Percentiles rank a stretch among this genome's conserved stretches.
phyloP scores from a whole-genome alignment of 2,888 invertebrate genomes.

The Conops quadrifasciatus region DNA sequence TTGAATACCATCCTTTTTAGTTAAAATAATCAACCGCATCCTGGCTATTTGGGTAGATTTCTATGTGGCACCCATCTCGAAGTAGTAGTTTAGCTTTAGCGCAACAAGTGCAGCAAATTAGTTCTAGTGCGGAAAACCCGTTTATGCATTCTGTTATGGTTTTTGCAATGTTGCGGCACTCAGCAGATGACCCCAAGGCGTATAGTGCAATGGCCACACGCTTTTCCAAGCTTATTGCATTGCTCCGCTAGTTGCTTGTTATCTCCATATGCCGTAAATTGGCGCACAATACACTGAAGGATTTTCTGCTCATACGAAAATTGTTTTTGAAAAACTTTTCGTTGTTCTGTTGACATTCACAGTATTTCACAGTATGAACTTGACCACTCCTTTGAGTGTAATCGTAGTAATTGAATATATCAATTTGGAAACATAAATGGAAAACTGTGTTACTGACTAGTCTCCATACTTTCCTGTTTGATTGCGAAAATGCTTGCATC shows the following conservation, averaged over 20 bases:
- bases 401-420: background rate
- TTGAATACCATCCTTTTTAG: too few relatives aligned
- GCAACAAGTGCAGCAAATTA: background rate
- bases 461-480: conserved; percentile 2
- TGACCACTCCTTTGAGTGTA: conserved; percentile 1
- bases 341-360: conserved; percentile 2
- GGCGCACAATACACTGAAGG: background rate
- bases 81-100: conserved; percentile 1
- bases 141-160: background rate
- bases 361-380: background rate
- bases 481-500: background rate
- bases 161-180: conserved; percentile 8
- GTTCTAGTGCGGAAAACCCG: background rate
- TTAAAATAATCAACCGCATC: background rate
- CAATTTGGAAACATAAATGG: background rate
- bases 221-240: conserved; percentile 3
- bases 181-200: conserved; percentile 7
- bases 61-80: conserved; percentile 1
- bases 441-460: background rate
- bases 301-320: background rate
- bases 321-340: conserved; percentile 4
- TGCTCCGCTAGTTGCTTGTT: background rate
- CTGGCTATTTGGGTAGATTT: background rate
- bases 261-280: background rate
- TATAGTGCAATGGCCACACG: conserved; percentile 5